Conservation (phyloP, 1,140 invertebrate genomes). For the Lordiphosa clarofinis region DNA sequence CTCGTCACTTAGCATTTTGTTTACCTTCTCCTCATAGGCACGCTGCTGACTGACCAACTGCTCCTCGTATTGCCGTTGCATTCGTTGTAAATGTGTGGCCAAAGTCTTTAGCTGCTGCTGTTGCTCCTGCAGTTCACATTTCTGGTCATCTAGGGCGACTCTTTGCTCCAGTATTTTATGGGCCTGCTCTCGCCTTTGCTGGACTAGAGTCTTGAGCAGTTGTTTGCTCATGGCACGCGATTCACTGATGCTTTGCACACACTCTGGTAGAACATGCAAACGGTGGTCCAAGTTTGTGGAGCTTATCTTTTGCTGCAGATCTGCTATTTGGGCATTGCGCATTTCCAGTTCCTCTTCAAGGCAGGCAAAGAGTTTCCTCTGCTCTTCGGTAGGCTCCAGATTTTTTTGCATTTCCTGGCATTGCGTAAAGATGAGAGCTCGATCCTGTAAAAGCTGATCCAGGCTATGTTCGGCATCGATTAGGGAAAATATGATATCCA, state of each 20-base stretch:
- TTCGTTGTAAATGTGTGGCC: no score
- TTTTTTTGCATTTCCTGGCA: constrained; percentile 61
- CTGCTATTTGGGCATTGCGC: constrained; percentile 89
- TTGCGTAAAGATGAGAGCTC: constrained; percentile 80
- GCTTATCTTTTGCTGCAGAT: constrained; percentile 91
- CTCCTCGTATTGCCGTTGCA: constrained; percentile 54
- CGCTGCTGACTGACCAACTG: constrained; percentile 70
- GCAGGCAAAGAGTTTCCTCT: constrained; percentile 76
- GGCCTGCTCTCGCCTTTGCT: constrained; percentile 63
- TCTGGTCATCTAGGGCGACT: constrained; percentile 35
- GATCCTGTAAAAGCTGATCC: constrained; percentile 87
- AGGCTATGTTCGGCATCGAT: constrained; percentile 88
- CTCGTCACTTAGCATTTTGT: constrained; percentile 57
- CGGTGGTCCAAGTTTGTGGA: constrained; percentile 87
- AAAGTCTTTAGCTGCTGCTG: constrained; percentile 20
- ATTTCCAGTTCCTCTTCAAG: constrained; percentile 85
- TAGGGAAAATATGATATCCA: constrained; percentile 87
- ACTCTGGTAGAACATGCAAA: constrained; percentile 83
- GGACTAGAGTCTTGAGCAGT: constrained; percentile 53
- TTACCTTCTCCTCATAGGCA: constrained; percentile 81
- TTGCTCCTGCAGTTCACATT: constrained; percentile 21
- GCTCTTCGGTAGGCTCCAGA: constrained; percentile 73
- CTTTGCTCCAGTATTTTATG: constrained; percentile 44
- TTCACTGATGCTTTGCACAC: constrained; percentile 84
- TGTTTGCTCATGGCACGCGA: constrained; percentile 79